Evolutionary conservation across 2,113 vertebrate genomes (phyloP).

Genomic region (Marcusenius ussheri): DNA sequence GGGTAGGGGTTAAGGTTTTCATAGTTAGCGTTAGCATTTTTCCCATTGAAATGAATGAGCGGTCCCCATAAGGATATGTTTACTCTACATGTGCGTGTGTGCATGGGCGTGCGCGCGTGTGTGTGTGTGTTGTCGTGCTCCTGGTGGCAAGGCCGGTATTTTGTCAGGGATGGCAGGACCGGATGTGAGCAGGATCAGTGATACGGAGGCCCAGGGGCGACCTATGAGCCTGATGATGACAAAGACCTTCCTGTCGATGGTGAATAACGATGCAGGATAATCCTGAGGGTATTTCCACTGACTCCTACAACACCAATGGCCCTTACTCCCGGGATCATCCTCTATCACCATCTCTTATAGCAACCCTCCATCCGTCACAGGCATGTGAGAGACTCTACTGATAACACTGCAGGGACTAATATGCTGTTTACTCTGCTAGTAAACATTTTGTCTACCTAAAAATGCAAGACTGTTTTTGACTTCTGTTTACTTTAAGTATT

Average conservation of each 20-base stretch:
- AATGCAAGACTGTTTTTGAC: neutral
- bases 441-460: neutral
- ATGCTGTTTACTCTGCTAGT: neutral
- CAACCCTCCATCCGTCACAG: neutral
- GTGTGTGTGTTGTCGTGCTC: neutral
- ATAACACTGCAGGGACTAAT: neutral
- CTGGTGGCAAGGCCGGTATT: neutral
- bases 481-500: neutral
- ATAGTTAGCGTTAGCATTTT: too few relatives aligned
- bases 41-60: too few relatives aligned
- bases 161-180: neutral
- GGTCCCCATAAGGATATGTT: too few relatives aligned
- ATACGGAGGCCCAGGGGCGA: conserved; percentile 2
- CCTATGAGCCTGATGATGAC: conserved; percentile 15
- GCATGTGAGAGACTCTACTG: neutral
- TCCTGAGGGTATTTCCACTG: conserved; percentile 20
- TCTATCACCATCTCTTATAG: neutral
- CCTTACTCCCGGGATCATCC: conserved; percentile 5
- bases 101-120: too few relatives aligned
- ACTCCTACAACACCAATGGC: conserved; percentile 19
- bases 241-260: conserved; percentile 7
- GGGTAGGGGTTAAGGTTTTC: too few relatives aligned
- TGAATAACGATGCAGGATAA: conserved; percentile 16
- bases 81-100: neutral
- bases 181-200: neutral